Conservation (phyloP, 2,113 vertebrate species). For the Aspiorhynchus laticeps region DNA sequence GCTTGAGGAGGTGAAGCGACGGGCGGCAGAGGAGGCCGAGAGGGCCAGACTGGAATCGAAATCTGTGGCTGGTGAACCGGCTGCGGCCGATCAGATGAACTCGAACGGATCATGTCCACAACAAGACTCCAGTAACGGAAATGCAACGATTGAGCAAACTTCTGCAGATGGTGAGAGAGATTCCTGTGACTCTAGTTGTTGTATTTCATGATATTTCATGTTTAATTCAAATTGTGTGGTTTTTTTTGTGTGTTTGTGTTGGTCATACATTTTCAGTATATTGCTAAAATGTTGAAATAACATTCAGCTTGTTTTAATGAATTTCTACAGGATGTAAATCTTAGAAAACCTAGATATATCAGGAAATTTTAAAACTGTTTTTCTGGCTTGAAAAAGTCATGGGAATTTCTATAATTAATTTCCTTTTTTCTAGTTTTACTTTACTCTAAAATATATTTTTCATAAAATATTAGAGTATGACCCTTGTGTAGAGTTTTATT, state of each 20-base stretch:
- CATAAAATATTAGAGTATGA: neutral
- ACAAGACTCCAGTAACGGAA: conserved; percentile 51
- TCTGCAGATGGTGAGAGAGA: conserved; percentile 26
- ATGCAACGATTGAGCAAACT: neutral
- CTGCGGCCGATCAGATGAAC: neutral
- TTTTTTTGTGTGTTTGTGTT: neutral
- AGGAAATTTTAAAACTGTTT: too few relatives aligned
- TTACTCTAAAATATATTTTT: neutral
- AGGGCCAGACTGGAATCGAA: conserved; percentile 76
- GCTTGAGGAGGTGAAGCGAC: conserved; percentile 75
- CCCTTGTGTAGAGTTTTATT: neutral
- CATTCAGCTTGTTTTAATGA: neutral
- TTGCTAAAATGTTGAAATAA: neutral
- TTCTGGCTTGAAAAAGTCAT: neutral
- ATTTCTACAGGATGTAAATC: neutral
- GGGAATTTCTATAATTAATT: neutral
- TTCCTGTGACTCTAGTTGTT: neutral
- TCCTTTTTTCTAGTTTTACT: neutral
- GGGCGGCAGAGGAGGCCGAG: conserved; percentile 74
- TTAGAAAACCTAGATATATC: neutral
- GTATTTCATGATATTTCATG: neutral
- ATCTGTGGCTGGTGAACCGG: neutral
- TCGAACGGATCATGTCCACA: conserved; percentile 61
- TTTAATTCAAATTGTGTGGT: neutral
- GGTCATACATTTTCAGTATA: neutral